Conservation (phyloP, 2,113 vertebrate species). For the Myotis yumanensis region DNA sequence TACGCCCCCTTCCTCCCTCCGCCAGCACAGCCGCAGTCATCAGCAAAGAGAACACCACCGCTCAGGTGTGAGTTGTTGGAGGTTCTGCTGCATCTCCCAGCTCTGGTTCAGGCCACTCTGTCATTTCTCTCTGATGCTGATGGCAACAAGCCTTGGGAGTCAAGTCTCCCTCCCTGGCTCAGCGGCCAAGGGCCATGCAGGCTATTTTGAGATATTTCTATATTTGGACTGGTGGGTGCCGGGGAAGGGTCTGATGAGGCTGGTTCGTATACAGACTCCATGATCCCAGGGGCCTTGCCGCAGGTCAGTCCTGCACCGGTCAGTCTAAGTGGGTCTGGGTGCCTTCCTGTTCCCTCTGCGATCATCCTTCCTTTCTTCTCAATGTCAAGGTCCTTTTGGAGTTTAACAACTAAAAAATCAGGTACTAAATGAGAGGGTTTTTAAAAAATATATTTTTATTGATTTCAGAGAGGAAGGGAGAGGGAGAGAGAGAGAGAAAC, state of each 20-base stretch:
- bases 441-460: no score
- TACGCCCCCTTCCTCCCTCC: neutral
- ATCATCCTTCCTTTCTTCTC: neutral
- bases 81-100: neutral
- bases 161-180: neutral
- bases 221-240: neutral
- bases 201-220: neutral
- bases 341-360: neutral
- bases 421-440: neutral
- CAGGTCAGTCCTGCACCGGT: neutral
- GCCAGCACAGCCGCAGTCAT: neutral
- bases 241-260: neutral
- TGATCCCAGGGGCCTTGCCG: neutral
- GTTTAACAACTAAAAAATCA: neutral
- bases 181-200: neutral
- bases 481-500: no score
- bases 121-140: conserved; percentile 29
- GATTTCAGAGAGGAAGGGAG: no score
- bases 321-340: neutral
- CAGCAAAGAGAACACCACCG: neutral
- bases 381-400: neutral
- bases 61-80: neutral
- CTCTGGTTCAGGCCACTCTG: neutral
- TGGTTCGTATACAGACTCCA: neutral
- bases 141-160: conserved; percentile 3